Evolutionary conservation across 2,888 invertebrate species (phyloP).

Genomic region (Hanleya hanleyi): DNA sequence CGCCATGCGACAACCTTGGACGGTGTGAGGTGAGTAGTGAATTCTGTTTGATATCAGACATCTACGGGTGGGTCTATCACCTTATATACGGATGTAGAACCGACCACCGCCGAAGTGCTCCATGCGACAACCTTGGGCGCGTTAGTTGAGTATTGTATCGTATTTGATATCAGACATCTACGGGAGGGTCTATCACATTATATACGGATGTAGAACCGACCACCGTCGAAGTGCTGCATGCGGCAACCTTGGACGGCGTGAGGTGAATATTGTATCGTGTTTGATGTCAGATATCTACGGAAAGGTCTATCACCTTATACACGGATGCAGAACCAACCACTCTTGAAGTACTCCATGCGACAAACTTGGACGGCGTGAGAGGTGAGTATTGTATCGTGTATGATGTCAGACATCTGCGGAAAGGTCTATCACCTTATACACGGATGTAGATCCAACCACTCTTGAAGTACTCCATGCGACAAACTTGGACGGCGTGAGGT

Average conservation of each 20-base stretch:
- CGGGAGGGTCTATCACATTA: slow-evolving; percentile 22
- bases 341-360: background rate
- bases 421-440: too few species aligned
- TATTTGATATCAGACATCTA: slow-evolving; percentile 19
- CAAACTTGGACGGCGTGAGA: background rate
- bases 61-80: too few species aligned
- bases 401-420: slow-evolving; percentile 9
- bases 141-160: background rate
- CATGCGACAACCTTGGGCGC: too few species aligned
- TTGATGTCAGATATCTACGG: slow-evolving; percentile 9
- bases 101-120: too few species aligned
- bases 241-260: slow-evolving; percentile 47
- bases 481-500: background rate
- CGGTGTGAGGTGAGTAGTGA: too few species aligned
- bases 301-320: too few species aligned
- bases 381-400: background rate
- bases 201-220: slow-evolving; percentile 38
- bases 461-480: background rate
- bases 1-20: too few species aligned
- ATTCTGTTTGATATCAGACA: too few species aligned
- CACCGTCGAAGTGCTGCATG: slow-evolving; percentile 44
- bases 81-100: too few species aligned
- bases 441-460: background rate
- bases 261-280: slow-evolving; percentile 27
- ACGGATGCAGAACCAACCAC: too few species aligned